Percentiles rank a stretch among this genome's conserved stretches.
Evolutionary conservation across 2,888 invertebrate genomes (phyloP).

Genomic region (Temnothorax unifasciatus): DNA sequence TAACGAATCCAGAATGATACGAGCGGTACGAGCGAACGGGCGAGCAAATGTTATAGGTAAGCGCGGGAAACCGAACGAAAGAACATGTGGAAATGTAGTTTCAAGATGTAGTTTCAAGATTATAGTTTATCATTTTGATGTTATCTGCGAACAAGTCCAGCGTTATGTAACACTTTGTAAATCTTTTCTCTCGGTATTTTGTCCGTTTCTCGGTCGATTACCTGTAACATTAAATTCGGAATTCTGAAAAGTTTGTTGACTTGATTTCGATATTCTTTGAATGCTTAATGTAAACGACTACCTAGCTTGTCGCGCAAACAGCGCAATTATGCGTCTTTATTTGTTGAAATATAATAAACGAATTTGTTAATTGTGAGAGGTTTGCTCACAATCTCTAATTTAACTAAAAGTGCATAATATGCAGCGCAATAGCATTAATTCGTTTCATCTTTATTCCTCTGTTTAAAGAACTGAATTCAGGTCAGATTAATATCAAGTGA

Average conservation of each 20-base stretch:
- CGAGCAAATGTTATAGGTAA: too few species aligned
- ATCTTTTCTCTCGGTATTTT: slow-evolving; percentile 93
- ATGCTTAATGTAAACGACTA: too few species aligned
- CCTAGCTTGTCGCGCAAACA: background rate
- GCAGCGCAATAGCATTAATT: too few species aligned
- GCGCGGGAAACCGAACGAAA: too few species aligned
- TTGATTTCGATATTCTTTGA: background rate
- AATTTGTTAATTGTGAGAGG: background rate
- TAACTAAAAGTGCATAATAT: background rate
- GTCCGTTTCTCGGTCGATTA: slow-evolving; percentile 92
- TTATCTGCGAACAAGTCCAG: slow-evolving; percentile 86
- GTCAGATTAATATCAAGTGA: background rate
- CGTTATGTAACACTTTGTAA: slow-evolving; percentile 91
- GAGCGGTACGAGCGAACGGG: too few species aligned
- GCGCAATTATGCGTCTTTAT: background rate
- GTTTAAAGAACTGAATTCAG: background rate
- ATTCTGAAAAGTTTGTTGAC: background rate
- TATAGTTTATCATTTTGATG: slow-evolving; percentile 14
- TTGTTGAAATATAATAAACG: background rate
- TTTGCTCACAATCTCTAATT: background rate
- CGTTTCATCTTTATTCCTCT: too few species aligned
- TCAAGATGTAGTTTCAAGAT: background rate
- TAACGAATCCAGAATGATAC: too few species aligned
- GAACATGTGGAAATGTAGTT: background rate
- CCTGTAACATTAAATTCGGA: slow-evolving; percentile 83